A percentile compares a stretch with the other conserved stretches of the same genome.
Conservation (phyloP, 2,888 invertebrate species). For the Julus scandinavius region DNA sequence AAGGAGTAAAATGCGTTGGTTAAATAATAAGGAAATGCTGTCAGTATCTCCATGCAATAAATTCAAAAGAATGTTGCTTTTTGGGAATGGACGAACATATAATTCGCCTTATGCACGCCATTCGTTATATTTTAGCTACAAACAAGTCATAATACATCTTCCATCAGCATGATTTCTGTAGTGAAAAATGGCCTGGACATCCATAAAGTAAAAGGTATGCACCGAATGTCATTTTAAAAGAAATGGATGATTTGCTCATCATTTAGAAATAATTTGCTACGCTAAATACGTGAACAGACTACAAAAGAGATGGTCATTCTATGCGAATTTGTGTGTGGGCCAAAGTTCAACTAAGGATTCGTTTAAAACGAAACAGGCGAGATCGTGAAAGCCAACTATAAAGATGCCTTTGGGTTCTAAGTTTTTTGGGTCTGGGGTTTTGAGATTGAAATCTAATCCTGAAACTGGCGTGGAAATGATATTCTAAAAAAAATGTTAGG, state of each 20-base stretch:
- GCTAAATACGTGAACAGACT: slow-evolving; percentile 15
- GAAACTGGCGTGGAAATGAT: background rate
- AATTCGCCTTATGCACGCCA: background rate
- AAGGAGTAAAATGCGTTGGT: background rate
- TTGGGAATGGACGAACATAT: background rate
- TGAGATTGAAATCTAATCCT: background rate
- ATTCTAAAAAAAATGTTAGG: background rate
- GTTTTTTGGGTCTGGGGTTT: background rate
- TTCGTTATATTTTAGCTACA: background rate
- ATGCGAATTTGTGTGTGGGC: background rate
- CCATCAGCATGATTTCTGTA: background rate
- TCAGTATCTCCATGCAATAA: background rate
- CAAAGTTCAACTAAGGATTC: background rate
- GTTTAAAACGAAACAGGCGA: background rate
- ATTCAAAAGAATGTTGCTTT: slow-evolving; percentile 29
- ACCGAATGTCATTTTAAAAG: slow-evolving; percentile 4
- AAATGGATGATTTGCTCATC: slow-evolving; percentile 20
- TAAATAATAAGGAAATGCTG: slow-evolving; percentile 34
- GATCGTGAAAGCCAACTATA: background rate
- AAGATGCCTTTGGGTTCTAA: background rate
- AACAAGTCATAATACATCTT: background rate
- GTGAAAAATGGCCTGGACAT: background rate
- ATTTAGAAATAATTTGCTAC: slow-evolving; percentile 8
- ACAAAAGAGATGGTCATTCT: background rate
- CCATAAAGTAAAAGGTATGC: slow-evolving; percentile 32